Percentiles rank a stretch among this genome's conserved stretches.
Conservation (phyloP, 2,888 invertebrate genomes). For the Allophyes oxyacanthae region DNA sequence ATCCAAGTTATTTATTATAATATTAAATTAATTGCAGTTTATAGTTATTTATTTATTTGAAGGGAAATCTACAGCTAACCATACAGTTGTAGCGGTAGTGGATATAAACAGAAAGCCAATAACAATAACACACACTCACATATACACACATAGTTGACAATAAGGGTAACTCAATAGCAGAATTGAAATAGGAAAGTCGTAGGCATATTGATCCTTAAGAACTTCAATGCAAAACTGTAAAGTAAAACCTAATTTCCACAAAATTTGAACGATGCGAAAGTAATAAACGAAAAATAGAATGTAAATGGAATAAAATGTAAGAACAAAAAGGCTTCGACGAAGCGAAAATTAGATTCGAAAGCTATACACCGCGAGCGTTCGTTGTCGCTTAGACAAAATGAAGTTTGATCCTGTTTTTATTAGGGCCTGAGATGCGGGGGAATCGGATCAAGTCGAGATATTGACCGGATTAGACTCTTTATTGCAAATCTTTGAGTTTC, state of each 20-base stretch:
- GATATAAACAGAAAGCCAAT: too few species aligned
- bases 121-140: too few species aligned
- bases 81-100: too few species aligned
- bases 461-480: conserved; percentile 33
- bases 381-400: conserved; percentile 69
- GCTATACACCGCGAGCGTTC: conserved; percentile 73
- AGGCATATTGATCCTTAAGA: not conserved
- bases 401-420: conserved; percentile 76
- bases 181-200: too few species aligned
- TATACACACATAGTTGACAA: too few species aligned
- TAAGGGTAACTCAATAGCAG: too few species aligned
- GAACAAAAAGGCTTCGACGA: conserved; percentile 55
- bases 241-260: conserved; percentile 32
- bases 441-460: conserved; percentile 45
- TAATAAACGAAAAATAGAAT: conserved; percentile 55
- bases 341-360: conserved; percentile 77
- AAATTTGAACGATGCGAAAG: conserved; percentile 39
- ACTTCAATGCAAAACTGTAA: conserved; percentile 6
- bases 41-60: too few species aligned
- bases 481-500: conserved; percentile 13
- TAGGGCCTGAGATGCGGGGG: conserved; percentile 55
- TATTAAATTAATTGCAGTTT: too few species aligned
- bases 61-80: too few species aligned
- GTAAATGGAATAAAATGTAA: conserved; percentile 52
- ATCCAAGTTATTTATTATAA: not conserved